Percentiles rank a stretch among this genome's conserved stretches.
These are phyloP conservation scores for Thumatha senex DNA, from an alignment of 2,888 invertebrate genomes.

Conservation along the genomic window DNA sequence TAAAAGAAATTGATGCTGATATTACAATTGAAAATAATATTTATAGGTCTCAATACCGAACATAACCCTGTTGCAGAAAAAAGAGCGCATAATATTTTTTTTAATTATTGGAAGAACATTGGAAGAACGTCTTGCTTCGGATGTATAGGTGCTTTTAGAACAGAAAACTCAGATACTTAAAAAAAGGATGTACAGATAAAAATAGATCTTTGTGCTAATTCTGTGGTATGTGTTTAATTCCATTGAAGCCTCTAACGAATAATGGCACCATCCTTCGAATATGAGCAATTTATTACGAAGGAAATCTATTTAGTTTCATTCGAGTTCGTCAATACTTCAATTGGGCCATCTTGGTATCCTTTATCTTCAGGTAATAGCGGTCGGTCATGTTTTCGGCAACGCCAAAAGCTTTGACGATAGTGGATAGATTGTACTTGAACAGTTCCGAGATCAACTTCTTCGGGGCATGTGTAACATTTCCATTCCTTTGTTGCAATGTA, in stretches of 20 bases:
- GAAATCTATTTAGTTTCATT: neutral
- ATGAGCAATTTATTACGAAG: neutral
- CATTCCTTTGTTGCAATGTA: constrained; percentile 55
- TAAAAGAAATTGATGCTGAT: constrained; percentile 44
- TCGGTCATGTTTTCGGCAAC: constrained; percentile 13
- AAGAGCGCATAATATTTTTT: too few relatives aligned
- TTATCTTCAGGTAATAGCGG: neutral
- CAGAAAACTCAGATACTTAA: too few relatives aligned
- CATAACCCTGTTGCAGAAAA: neutral
- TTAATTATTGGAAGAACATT: too few relatives aligned
- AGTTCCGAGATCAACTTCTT: constrained; percentile 64
- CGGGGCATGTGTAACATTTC: constrained; percentile 58
- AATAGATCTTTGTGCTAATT: too few relatives aligned
- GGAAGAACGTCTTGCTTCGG: too few relatives aligned
- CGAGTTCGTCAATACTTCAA: neutral
- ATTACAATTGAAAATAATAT: constrained; percentile 15
- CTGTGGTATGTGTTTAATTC: too few relatives aligned
- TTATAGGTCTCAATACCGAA: neutral
- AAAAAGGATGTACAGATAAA: too few relatives aligned
- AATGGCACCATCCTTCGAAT: neutral
- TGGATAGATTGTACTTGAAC: constrained; percentile 41
- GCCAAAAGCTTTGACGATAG: constrained; percentile 31
- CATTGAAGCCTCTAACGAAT: too few relatives aligned
- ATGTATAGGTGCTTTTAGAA: too few relatives aligned
- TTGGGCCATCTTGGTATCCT: neutral